These are phyloP conservation scores for Eupithecia dodoneata DNA, from an alignment of 2,888 invertebrate genomes.

Conservation along the genomic window DNA sequence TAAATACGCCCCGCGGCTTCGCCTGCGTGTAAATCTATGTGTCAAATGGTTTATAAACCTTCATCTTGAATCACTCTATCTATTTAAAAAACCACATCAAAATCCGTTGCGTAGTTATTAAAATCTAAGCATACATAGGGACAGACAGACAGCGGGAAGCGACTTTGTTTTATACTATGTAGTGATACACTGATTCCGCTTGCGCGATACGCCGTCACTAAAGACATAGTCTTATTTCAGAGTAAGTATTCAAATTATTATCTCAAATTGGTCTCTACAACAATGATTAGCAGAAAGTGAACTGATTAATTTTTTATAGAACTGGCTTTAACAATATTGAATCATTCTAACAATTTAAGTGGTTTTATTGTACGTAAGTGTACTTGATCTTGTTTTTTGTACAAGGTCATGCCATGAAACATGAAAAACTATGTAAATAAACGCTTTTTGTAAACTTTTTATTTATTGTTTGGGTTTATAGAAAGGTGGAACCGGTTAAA, in stretches of 20 bases:
- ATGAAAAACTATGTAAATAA: not conserved
- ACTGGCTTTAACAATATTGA: not conserved
- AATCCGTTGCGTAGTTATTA: too few relatives aligned
- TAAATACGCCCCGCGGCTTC: too few relatives aligned
- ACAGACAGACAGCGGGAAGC: too few relatives aligned
- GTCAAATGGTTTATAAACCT: too few relatives aligned
- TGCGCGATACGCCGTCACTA: not conserved
- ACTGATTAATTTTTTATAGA: not conserved
- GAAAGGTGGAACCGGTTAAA: too few relatives aligned
- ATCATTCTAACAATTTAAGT: not conserved
- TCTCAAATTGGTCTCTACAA: not conserved
- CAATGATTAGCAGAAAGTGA: not conserved
- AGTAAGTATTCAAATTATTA: not conserved
- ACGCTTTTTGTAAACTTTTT: not conserved
- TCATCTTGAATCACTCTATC: too few relatives aligned
- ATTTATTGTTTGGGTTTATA: not conserved
- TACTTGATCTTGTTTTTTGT: not conserved
- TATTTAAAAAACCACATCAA: too few relatives aligned
- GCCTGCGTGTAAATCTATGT: too few relatives aligned
- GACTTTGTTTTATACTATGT: too few relatives aligned
- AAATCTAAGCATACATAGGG: too few relatives aligned
- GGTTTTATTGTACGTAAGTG: not conserved
- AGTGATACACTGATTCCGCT: too few relatives aligned
- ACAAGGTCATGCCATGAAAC: not conserved
- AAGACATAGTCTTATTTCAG: not conserved